A percentile compares a stretch with the other conserved stretches of the same genome.
phyloP scores from a whole-genome alignment of 2,113 vertebrate species.

The Potamarius usumacintae region DNA sequence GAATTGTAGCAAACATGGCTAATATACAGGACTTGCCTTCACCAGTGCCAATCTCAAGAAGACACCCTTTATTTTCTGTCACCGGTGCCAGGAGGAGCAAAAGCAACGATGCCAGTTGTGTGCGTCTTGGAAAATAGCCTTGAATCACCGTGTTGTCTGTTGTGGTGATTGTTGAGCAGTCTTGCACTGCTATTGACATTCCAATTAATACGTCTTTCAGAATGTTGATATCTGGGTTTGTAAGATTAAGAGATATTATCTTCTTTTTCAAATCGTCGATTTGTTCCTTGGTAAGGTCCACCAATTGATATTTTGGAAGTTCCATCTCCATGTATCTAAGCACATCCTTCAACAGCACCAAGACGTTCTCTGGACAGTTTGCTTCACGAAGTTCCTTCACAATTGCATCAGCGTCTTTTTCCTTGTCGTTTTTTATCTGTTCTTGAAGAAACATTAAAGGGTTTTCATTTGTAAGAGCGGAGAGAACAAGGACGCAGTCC shows the following conservation, averaged over 20 bases:
- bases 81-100: slow-evolving; percentile 38
- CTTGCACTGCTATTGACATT: slow-evolving; percentile 41
- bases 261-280: background rate
- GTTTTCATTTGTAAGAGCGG: background rate
- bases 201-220: slow-evolving; percentile 35
- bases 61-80: slow-evolving; percentile 30
- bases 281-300: background rate
- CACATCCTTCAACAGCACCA: slow-evolving; percentile 6
- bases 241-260: slow-evolving; percentile 39
- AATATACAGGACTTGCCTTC: slow-evolving; percentile 55
- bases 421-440: background rate
- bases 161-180: slow-evolving; percentile 14
- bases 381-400: background rate
- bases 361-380: background rate
- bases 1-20: slow-evolving; percentile 53
- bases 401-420: background rate
- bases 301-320: background rate
- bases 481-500: background rate
- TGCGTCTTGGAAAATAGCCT: slow-evolving; percentile 54
- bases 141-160: slow-evolving; percentile 12
- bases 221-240: slow-evolving; percentile 19
- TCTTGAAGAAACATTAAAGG: background rate
- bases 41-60: slow-evolving; percentile 54
- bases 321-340: background rate
- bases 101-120: slow-evolving; percentile 52